Evolutionary conservation across 2,888 invertebrate species (phyloP), one percentile per base, ranked within the genome.

Genomic region (Polydrusus pterygomalis): DNA sequence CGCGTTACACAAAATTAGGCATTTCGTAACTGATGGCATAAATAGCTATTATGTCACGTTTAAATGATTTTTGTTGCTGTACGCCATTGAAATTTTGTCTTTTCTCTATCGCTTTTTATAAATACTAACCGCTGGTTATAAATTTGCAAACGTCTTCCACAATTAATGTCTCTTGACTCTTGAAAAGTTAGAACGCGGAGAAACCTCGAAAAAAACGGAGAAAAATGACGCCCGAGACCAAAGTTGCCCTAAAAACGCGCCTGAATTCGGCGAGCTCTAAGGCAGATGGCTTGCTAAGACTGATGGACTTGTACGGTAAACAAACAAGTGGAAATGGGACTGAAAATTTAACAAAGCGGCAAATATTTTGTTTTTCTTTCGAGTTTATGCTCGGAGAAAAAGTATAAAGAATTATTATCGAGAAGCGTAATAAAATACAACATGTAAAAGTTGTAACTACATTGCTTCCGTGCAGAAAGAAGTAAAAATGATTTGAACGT

Each of bases 281-380:
- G 58, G 58, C 58, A 58, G 58, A 58, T 58, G 58, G 58, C 58
- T 25, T 58, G 15, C 47, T 45, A 70, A 70, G 69, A 70, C 43
- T 70, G 69, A 70, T 70, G 69, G 60, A 60, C 58, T 70, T 45
- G 43, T 40, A 18, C 69, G 69, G 60, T 70, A 70, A 70, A 70
- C 69, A 70, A 70, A 70, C 69, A 70, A 70, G 60, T 60, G 69
- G 69, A 70, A 70, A 70, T 70, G 56, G 54, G 69, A 70, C 69
- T 70, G 69, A 58, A 47, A 70, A 58, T 70, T 70, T 47, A 58
- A 70, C 69, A 70, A 70, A 58, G 58, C 58, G 58, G 34, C 58
- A 58, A 58, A 58, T 58, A 58, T 58, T 34, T 58, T 11, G 34
- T 15, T 38, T 58, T 38, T 58, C 58, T 58, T 58, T 2, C 15